Percentiles rank a stretch among this genome's conserved stretches.
phyloP scores from a whole-genome alignment of 2,113 vertebrate species.

The Boulengeromyrus knoepffleri region DNA sequence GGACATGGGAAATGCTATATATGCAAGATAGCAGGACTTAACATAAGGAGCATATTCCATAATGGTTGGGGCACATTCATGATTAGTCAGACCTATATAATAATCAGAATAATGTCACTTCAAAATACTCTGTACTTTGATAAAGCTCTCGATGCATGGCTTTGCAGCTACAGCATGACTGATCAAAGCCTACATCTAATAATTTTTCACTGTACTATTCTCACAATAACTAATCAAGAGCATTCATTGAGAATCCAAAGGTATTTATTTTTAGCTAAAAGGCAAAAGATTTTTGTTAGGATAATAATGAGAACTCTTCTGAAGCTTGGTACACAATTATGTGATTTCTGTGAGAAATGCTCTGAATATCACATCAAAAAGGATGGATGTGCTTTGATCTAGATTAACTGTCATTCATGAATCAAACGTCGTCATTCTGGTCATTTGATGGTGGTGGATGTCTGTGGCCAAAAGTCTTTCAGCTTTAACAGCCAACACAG shows the following conservation, averaged over 20 bases:
- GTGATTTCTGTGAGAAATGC: not conserved
- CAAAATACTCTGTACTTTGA: not conserved
- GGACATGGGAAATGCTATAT: slow-evolving; percentile 20
- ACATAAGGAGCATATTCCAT: not conserved
- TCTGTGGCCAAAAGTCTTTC: not conserved
- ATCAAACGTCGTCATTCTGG: not conserved
- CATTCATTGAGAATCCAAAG: not conserved
- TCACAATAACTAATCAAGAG: not conserved
- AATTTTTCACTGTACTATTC: not conserved
- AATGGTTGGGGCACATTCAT: not conserved
- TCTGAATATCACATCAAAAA: not conserved
- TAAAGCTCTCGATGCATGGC: not conserved
- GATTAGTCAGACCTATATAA: not conserved
- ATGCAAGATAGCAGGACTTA: not conserved
- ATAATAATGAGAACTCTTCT: not conserved
- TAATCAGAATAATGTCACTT: not conserved
- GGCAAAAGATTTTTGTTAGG: not conserved
- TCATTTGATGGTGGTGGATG: not conserved
- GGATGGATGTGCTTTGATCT: not conserved
- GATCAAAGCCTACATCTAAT: not conserved
- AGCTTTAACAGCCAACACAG: not conserved
- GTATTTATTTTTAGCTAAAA: not conserved
- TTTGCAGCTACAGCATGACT: not conserved
- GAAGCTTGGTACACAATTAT: not conserved
- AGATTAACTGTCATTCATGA: not conserved